Evolutionary conservation across 2,888 invertebrate species (phyloP).

Genomic region (Nesidiocoris tenuis): DNA sequence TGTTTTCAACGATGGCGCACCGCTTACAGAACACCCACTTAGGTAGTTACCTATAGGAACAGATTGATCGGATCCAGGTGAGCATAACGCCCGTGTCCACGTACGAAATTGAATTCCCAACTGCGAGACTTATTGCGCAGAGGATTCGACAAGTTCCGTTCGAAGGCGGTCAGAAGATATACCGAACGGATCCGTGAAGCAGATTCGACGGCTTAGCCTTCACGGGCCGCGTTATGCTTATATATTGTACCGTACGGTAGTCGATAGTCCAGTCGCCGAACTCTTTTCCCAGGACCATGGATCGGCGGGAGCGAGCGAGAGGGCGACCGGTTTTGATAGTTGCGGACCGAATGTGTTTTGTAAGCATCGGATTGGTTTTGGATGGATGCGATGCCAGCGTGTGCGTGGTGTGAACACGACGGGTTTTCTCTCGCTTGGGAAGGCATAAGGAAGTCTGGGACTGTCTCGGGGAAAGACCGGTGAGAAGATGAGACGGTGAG

Average conservation of each 20-base stretch:
- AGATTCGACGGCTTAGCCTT: not conserved
- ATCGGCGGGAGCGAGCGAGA: not conserved
- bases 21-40: no score
- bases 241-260: constrained; percentile 24
- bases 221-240: constrained; percentile 18
- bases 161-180: not conserved
- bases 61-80: no score
- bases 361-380: constrained; percentile 35
- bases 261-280: constrained; percentile 6
- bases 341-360: constrained; percentile 39
- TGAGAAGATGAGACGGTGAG: not conserved
- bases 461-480: not conserved
- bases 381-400: not conserved
- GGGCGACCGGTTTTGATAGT: constrained; percentile 3
- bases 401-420: constrained; percentile 26
- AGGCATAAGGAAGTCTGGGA: not conserved
- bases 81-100: not conserved
- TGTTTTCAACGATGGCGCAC: no score
- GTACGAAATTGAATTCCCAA: not conserved
- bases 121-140: not conserved
- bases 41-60: no score
- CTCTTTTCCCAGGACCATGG: not conserved
- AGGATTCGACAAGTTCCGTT: not conserved
- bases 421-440: constrained; percentile 22
- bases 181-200: not conserved